Evolutionary conservation across 2,797 vertebrate genomes (phyloP), one percentile per base, ranked within the genome.

Genomic region (Aulostomus chinensis): DNA sequence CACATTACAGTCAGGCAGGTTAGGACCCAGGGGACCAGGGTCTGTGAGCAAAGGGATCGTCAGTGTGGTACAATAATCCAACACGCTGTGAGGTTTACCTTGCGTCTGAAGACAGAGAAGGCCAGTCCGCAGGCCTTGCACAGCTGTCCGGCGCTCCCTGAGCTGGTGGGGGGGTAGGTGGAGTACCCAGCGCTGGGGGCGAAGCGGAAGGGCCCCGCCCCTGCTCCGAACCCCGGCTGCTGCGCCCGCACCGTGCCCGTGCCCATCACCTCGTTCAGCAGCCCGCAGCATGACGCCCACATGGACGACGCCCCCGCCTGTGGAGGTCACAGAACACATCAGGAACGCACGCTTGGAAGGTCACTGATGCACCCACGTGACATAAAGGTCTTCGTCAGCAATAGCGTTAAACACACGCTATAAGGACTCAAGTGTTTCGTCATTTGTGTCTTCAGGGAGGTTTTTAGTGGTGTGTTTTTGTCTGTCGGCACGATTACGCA

Each of bases 261-360:
- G n/a, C 97, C 96, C 93, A 99, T 99, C 73, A 99, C 95, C 91
- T 99, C 97, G 88, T 98, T 99, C 89, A 99, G 90, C 86, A 99
- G 52, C 33, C 96, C 96, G 16, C 96, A 98, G 88, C 96, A 99
- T 62, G 97, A 98, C 70, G 96, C 96, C 96, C 96, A 98, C 96
- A 98, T 97, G 85, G 97, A 97, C 42, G 96, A 94, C 15, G 96
- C 96, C 73, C 96, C 96, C 2, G 96, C 95, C 96, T 98, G 53
- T 0, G 1, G 22, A 54, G 21, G 0, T 12, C 8, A 61, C 18
- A 52, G 17, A 77, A 5, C 24, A 25, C 21, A 22, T 22, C 21
- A 22, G 4, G 21, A 22, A n/a, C n/a, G n/a, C n/a, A n/a, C n/a
- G n/a, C n/a, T n/a, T n/a, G n/a, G n/a, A n/a, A n/a, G n/a, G n/a